A percentile compares a stretch with the other conserved stretches of the same genome.
Conservation (phyloP, 2,888 invertebrate genomes). For the Rhingia campestris region DNA sequence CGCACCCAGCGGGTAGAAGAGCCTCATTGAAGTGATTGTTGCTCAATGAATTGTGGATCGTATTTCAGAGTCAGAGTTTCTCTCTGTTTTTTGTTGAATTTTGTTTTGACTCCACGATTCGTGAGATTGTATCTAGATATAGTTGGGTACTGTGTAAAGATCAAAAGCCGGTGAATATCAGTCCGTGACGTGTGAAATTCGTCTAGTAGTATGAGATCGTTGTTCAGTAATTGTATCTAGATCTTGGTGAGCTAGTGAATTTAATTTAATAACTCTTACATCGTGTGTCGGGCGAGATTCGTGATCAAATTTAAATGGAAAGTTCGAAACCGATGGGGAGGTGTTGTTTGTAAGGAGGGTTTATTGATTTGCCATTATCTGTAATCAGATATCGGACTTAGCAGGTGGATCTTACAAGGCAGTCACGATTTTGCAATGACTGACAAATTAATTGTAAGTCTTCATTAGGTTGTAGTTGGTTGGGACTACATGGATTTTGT, state of each 20-base stretch:
- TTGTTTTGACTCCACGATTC: slow-evolving; percentile 63
- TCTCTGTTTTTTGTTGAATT: slow-evolving; percentile 47
- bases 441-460: background rate
- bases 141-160: slow-evolving; percentile 11
- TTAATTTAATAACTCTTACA: background rate
- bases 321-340: background rate
- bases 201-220: background rate
- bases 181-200: slow-evolving; percentile 3
- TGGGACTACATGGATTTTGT: too few relatives aligned
- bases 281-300: background rate
- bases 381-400: slow-evolving; percentile 10
- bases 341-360: background rate
- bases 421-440: slow-evolving; percentile 25
- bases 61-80: slow-evolving; percentile 20
- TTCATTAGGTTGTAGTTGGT: too few relatives aligned
- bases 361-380: background rate
- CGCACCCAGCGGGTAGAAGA: background rate
- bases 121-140: slow-evolving; percentile 19
- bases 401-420: background rate
- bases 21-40: background rate
- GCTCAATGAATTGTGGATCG: slow-evolving; percentile 64
- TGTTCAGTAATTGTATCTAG: slow-evolving; percentile 2
- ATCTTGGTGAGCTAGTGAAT: background rate
- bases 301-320: slow-evolving; percentile 1
- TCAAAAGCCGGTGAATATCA: slow-evolving; percentile 15